Conservation (phyloP, 2,113 vertebrate genomes). For the zebrafish (Danio rerio) region DNA sequence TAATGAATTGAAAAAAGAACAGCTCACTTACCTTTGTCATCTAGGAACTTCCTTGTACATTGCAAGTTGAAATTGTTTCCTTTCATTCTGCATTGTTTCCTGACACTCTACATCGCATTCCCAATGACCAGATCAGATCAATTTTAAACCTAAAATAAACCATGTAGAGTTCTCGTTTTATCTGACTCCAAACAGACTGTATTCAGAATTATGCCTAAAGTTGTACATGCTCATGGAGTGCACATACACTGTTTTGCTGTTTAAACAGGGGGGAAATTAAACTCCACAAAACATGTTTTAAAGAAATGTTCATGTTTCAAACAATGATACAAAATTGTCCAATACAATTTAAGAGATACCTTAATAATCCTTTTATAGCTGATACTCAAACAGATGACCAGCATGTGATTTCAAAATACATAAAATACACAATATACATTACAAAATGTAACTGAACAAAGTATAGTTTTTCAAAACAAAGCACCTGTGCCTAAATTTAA, state of each 20-base stretch:
- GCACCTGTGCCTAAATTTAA: constrained; percentile 7
- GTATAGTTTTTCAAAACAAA: neutral
- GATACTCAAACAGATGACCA: constrained; percentile 71
- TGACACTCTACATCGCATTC: neutral
- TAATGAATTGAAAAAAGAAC: too few relatives aligned
- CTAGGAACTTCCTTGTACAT: neutral
- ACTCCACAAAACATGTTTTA: constrained; percentile 10
- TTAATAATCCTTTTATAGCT: constrained; percentile 49
- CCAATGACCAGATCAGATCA: neutral
- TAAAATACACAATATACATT: constrained; percentile 29
- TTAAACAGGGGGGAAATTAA: neutral
- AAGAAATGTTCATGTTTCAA: constrained; percentile 41
- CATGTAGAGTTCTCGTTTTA: neutral
- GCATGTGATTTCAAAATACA: constrained; percentile 67
- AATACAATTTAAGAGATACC: constrained; percentile 42
- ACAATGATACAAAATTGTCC: constrained; percentile 40
- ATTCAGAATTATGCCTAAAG: neutral
- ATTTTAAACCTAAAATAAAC: too few relatives aligned
- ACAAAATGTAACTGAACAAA: constrained; percentile 7
- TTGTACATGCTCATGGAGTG: neutral
- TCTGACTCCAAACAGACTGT: neutral
- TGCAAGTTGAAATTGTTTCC: neutral
- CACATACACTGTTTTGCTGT: too few relatives aligned
- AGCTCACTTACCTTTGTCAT: too few relatives aligned
- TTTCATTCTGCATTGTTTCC: too few relatives aligned